Conservation (phyloP, 2,797 vertebrate genomes). For the Phalanger gymnotis region DNA sequence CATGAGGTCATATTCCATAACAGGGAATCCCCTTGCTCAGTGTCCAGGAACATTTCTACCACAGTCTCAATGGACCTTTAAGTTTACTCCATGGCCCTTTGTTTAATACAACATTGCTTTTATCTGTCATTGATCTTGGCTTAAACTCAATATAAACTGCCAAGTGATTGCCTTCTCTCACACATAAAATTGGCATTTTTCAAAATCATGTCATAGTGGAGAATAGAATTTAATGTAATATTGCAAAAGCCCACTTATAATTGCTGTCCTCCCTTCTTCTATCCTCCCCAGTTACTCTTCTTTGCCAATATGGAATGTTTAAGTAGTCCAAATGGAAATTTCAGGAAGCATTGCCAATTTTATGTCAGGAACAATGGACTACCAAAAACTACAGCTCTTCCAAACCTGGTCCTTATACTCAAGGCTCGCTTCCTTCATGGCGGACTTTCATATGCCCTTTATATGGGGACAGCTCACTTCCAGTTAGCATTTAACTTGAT, state of each 20-base stretch:
- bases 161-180: not conserved
- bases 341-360: slow-evolving; percentile 12
- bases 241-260: slow-evolving; percentile 22
- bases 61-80: not conserved
- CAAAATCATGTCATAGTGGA: slow-evolving; percentile 11
- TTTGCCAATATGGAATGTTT: slow-evolving; percentile 19
- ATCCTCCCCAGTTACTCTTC: not conserved
- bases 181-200: slow-evolving; percentile 30
- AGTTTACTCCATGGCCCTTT: not conserved
- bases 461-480: not conserved
- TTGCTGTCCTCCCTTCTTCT: not conserved
- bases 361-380: slow-evolving; percentile 20
- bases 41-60: slow-evolving; percentile 48
- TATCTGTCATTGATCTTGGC: not conserved
- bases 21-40: slow-evolving; percentile 11
- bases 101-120: not conserved
- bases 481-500: not conserved
- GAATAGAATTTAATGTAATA: not conserved
- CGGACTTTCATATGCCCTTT: not conserved
- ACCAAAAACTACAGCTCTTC: not conserved
- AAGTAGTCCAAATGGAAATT: slow-evolving; percentile 2
- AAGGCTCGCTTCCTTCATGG: not conserved
- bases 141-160: not conserved
- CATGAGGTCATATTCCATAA: slow-evolving; percentile 40
- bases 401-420: not conserved